These are phyloP conservation scores for Acanthurus lineatus DNA, from an alignment of 2,797 vertebrate species.

Conservation along the genomic window DNA sequence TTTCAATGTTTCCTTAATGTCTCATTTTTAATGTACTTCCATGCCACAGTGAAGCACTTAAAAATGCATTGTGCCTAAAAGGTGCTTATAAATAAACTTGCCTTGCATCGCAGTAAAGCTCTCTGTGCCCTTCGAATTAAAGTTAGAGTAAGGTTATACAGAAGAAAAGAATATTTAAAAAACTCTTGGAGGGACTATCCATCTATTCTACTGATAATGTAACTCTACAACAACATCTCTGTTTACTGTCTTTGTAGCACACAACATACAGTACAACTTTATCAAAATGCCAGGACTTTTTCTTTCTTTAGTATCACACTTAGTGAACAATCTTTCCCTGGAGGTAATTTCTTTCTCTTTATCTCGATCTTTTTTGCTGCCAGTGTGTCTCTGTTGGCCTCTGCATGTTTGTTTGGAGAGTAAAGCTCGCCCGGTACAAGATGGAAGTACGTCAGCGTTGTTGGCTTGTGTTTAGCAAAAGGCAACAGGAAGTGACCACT, in stretches of 20 bases:
- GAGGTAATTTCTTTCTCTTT: background rate
- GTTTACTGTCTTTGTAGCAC: slow-evolving; percentile 1
- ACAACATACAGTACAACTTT: slow-evolving; percentile 21
- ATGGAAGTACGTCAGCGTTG: slow-evolving; percentile 79
- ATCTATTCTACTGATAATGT: background rate
- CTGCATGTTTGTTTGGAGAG: slow-evolving; percentile 73
- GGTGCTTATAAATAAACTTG: too few species aligned
- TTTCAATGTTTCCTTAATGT: too few species aligned
- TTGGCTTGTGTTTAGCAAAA: slow-evolving; percentile 68
- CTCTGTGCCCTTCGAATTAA: background rate
- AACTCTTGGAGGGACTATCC: too few species aligned
- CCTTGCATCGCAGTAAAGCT: background rate
- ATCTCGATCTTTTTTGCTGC: slow-evolving; percentile 60
- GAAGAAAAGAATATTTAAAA: too few species aligned
- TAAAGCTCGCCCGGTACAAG: slow-evolving; percentile 54
- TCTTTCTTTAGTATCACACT: slow-evolving; percentile 37
- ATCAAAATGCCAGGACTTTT: slow-evolving; percentile 40
- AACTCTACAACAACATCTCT: background rate
- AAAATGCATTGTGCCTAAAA: too few species aligned
- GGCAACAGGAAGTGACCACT: slow-evolving; percentile 81
- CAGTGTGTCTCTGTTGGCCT: slow-evolving; percentile 43
- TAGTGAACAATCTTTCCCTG: slow-evolving; percentile 42
- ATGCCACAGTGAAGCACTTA: too few species aligned
- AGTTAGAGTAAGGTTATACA: background rate
- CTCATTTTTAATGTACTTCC: too few species aligned